Evolutionary conservation across 1,140 invertebrate species (phyloP).

Genomic region (Lepidurus packardi): DNA sequence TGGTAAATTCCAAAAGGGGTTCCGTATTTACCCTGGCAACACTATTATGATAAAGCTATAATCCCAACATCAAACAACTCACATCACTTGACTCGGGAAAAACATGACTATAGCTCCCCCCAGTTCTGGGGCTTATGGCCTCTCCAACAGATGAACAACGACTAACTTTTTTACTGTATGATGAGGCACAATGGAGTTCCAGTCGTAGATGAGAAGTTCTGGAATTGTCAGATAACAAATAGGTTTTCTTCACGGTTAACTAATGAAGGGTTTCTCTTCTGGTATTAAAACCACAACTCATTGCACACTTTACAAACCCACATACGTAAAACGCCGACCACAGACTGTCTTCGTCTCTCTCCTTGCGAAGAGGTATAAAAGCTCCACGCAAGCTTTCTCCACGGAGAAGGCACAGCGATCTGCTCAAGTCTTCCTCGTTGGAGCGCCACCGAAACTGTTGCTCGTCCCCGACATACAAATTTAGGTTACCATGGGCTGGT

Average conservation of each 20-base stretch:
- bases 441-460: neutral
- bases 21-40: too few relatives aligned
- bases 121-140: neutral
- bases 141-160: neutral
- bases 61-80: neutral
- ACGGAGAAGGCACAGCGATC: neutral
- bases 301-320: neutral
- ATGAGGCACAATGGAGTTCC: neutral
- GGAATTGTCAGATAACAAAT: neutral
- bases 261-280: slow-evolving; percentile 22
- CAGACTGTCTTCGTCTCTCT: slow-evolving; percentile 2
- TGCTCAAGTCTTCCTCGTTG: neutral
- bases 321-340: neutral
- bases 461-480: slow-evolving; percentile 5
- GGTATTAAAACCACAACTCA: slow-evolving; percentile 3
- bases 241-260: slow-evolving; percentile 1
- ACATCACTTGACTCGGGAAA: too few relatives aligned
- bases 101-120: neutral
- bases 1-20: too few relatives aligned
- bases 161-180: neutral
- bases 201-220: neutral
- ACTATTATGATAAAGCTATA: neutral
- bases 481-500: slow-evolving; percentile 17
- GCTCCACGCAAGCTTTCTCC: neutral
- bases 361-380: neutral